These are phyloP conservation scores for Pachycephala philippinensis DNA, from an alignment of 2,113 vertebrate genomes.

Conservation along the genomic window DNA sequence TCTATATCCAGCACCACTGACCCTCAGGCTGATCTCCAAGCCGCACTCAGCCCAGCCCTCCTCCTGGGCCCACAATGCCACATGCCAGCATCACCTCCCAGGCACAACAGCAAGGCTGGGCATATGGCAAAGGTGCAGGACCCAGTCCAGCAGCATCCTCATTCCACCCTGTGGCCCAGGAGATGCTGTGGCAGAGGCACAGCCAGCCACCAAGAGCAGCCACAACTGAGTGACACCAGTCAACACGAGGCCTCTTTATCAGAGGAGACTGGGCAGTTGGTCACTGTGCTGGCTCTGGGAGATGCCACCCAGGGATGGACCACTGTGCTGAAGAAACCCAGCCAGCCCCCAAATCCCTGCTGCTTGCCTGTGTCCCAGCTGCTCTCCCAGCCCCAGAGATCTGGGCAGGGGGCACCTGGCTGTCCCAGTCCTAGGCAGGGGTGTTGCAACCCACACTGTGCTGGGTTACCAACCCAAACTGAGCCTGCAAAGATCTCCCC, in stretches of 20 bases:
- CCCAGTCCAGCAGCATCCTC: neutral
- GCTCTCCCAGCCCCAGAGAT: neutral
- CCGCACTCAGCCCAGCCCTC: slow-evolving; percentile 12
- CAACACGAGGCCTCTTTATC: rapidly evolving
- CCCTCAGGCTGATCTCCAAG: neutral
- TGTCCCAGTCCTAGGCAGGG: neutral
- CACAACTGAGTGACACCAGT: rapidly evolving
- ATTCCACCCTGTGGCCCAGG: too few species aligned
- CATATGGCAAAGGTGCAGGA: neutral
- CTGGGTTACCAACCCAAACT: neutral
- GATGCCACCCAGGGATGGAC: neutral
- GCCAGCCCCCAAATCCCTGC: neutral
- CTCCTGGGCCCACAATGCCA: neutral
- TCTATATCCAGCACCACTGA: neutral
- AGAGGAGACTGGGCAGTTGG: neutral
- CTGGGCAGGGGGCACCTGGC: neutral
- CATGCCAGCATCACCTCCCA: neutral
- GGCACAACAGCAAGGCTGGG: neutral
- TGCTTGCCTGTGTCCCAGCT: neutral
- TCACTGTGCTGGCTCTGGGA: neutral
- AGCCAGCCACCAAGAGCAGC: neutral
- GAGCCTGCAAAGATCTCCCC: neutral
- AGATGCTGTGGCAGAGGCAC: rapidly evolving
- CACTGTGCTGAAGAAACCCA: neutral
- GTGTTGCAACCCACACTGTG: too few species aligned